Conservation (phyloP, 2,113 vertebrate genomes). For the Daboia siamensis region DNA sequence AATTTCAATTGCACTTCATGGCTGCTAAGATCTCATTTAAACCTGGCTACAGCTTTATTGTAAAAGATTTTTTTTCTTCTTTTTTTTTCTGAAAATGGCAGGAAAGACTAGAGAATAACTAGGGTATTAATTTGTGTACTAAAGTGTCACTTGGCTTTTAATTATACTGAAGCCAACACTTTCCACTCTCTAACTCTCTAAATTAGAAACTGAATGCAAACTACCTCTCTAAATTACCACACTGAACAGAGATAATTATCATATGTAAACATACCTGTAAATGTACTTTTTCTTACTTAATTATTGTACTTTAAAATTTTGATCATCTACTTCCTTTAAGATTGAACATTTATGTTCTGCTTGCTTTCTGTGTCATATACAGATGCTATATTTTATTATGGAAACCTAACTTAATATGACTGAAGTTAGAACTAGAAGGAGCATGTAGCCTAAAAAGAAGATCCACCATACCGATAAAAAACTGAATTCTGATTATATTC, state of each 20-base stretch:
- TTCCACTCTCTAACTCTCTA: constrained; percentile 27
- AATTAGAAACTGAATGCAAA: constrained; percentile 30
- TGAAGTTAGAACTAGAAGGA: background rate
- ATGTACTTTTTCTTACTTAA: constrained; percentile 5
- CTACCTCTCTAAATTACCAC: constrained; percentile 6
- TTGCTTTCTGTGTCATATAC: background rate
- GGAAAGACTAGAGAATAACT: constrained; percentile 14
- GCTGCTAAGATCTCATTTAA: constrained; percentile 27
- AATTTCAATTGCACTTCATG: constrained; percentile 25
- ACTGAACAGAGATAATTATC: constrained; percentile 17
- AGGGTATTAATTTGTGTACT: constrained; percentile 32
- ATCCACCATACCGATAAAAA: background rate
- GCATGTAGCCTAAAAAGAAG: background rate
- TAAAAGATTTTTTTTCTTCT: background rate
- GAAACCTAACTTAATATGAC: background rate
- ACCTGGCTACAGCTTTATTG: constrained; percentile 15
- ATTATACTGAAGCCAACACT: constrained; percentile 27
- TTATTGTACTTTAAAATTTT: background rate
- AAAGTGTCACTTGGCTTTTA: constrained; percentile 38
- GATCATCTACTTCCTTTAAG: background rate
- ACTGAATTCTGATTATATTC: background rate
- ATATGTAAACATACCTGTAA: constrained; percentile 8
- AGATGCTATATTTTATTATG: background rate
- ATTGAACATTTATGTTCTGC: background rate
- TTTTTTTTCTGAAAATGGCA: background rate